A percentile compares a stretch with the other conserved stretches of the same genome.
Conservation (phyloP, 2,797 vertebrate genomes). For the Coccyzus lansbergi region DNA sequence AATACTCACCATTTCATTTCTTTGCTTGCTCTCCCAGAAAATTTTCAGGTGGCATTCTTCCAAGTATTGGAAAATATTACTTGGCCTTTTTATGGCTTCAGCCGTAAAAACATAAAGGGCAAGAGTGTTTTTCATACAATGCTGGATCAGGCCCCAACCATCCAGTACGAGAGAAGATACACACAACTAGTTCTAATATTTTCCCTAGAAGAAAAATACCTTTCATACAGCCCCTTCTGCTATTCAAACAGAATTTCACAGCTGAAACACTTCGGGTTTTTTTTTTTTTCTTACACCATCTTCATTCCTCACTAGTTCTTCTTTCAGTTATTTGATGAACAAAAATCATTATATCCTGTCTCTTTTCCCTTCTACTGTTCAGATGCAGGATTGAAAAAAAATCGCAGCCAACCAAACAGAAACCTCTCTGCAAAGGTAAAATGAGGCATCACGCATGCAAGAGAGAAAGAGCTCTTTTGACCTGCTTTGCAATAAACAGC, state of each 20-base stretch:
- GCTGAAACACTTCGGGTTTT: not conserved
- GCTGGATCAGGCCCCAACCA: not conserved
- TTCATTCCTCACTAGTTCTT: not conserved
- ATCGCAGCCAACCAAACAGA: not conserved
- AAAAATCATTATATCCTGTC: not conserved
- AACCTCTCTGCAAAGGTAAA: not conserved
- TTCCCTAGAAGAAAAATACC: not conserved
- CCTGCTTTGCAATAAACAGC: slow-evolving; percentile 11
- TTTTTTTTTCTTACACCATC: not conserved
- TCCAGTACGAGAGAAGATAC: not conserved
- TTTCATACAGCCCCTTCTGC: not conserved
- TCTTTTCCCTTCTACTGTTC: not conserved
- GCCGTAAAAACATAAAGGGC: not conserved
- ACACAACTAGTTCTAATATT: not conserved
- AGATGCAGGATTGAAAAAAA: not conserved
- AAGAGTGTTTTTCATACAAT: not conserved
- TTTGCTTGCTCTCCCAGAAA: not conserved
- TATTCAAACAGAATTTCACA: not conserved
- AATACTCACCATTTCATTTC: not conserved
- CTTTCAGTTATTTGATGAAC: not conserved
- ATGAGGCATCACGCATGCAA: not conserved
- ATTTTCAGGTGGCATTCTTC: not conserved
- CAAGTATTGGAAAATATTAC: not conserved
- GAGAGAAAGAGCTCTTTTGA: not conserved
- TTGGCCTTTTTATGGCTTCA: not conserved